Percentiles rank a stretch among this genome's conserved stretches.
These are phyloP conservation scores for Achroia grisella DNA, from an alignment of 1,140 invertebrate genomes.

Conservation along the genomic window DNA sequence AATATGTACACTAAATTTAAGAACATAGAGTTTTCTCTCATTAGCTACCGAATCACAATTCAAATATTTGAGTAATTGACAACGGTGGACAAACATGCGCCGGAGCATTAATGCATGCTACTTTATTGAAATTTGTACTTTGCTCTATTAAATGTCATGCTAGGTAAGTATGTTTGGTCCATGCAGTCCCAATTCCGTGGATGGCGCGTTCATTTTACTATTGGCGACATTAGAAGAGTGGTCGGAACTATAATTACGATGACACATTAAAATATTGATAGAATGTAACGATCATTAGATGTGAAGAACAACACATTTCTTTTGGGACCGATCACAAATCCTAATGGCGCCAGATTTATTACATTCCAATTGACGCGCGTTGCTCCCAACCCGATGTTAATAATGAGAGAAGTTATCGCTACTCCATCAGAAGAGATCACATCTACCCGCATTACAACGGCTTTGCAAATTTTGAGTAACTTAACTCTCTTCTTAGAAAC, in stretches of 20 bases:
- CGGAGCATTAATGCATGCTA: conserved; percentile 65
- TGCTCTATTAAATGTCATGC: conserved; percentile 62
- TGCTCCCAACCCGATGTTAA: conserved; percentile 44
- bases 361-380: conserved; percentile 28
- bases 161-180: conserved; percentile 69
- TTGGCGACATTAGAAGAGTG: conserved; percentile 10
- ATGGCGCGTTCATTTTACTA: conserved; percentile 8
- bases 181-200: conserved; percentile 49
- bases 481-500: conserved; percentile 38
- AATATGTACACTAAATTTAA: conserved; percentile 71
- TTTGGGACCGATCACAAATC: conserved; percentile 21
- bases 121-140: conserved; percentile 71
- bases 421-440: conserved; percentile 11
- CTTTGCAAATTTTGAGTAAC: neutral
- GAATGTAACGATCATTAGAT: no score
- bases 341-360: conserved; percentile 24
- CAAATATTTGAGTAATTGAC: conserved; percentile 72
- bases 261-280: neutral
- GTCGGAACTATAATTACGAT: neutral
- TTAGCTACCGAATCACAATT: conserved; percentile 73
- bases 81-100: conserved; percentile 70
- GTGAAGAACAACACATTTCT: conserved; percentile 1
- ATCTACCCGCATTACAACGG: neutral
- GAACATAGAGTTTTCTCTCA: conserved; percentile 70
- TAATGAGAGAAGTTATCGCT: conserved; percentile 42